Conservation (phyloP, 2,113 vertebrate species). For the Sprattus sprattus region DNA sequence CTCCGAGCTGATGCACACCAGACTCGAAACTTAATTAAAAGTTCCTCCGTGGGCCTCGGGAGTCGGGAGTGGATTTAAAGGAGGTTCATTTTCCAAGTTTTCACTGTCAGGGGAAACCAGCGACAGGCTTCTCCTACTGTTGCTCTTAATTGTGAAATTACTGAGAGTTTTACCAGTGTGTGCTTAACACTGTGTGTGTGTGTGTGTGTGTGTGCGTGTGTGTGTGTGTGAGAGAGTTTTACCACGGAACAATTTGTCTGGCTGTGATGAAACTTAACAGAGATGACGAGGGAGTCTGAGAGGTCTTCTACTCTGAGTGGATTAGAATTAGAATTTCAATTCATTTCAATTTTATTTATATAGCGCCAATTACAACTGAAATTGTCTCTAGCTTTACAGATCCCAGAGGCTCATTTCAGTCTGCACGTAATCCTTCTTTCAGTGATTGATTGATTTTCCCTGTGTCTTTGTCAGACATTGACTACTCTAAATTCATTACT, state of each 20-base stretch:
- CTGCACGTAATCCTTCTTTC: not conserved
- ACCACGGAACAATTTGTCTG: not conserved
- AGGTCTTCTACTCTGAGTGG: not conserved
- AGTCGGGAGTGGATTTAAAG: not conserved
- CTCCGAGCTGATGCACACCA: not conserved
- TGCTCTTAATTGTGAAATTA: too few species aligned
- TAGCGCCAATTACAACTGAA: too few species aligned
- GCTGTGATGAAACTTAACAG: not conserved
- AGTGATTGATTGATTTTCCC: not conserved
- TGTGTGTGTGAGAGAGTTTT: conserved; percentile 1
- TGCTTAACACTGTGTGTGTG: not conserved
- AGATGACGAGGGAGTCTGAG: not conserved
- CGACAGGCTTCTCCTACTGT: too few species aligned
- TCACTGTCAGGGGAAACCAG: not conserved
- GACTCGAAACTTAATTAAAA: not conserved
- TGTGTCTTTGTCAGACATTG: not conserved
- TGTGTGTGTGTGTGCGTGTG: not conserved
- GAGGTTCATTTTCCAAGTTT: not conserved
- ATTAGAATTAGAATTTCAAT: too few species aligned
- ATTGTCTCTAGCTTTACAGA: too few species aligned
- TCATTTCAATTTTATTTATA: too few species aligned
- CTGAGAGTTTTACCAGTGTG: not conserved
- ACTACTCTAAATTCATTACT: not conserved
- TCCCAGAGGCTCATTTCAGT: not conserved
- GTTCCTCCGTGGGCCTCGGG: not conserved